Evolutionary conservation across 2,888 invertebrate species (phyloP), one percentile per base, ranked within the genome.

Genomic region (Ormyrus nitidulus): DNA sequence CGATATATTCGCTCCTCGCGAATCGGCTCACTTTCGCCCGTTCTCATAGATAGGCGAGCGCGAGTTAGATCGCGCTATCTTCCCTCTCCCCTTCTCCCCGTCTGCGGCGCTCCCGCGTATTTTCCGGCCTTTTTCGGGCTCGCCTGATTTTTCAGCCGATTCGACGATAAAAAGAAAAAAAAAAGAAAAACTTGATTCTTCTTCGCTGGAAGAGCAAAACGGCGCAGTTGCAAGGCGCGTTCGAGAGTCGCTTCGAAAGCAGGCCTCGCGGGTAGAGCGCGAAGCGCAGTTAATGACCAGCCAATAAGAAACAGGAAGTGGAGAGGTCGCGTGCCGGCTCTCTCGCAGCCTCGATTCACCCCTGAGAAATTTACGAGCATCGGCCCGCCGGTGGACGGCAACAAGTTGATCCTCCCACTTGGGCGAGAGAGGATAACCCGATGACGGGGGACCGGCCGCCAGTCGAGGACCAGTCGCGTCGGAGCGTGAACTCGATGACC

Each of bases 331-430:
- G 19, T 58, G 48, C 19, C 59, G 10, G 3, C 13, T 34, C 34
- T 10, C 59, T 10, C 59, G 10, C 34, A 58, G 54, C 64, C 73
- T 64, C 74, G 65, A 65, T 65, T 64, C 65, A 8, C 51, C 49
- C 70, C 64, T 49, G 70, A 68, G 56, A 56, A 70, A 77, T 77
- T 77, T 77, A 77, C 70, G 77, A 77, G 54, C 70, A 49, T 62
- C 68, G 48, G 64, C 53, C 49, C 11, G 46, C 34, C 51, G 34
- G 34, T 34, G 34, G 34, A 34, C 34, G 34, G 34, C 34, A 34
- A 74, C 51, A 53, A 54, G 59, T 49, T 51, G 54, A 54, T 77
- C 70, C 62, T 70, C 70, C 74, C 54, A 74, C 73, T 48, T 56
- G 4, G 11, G 19, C 5, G 34, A 44, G n/a, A 54, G 59, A 56